Evolutionary conservation across 2,888 invertebrate genomes (phyloP).

Genomic region (Xestia c-nigrum): DNA sequence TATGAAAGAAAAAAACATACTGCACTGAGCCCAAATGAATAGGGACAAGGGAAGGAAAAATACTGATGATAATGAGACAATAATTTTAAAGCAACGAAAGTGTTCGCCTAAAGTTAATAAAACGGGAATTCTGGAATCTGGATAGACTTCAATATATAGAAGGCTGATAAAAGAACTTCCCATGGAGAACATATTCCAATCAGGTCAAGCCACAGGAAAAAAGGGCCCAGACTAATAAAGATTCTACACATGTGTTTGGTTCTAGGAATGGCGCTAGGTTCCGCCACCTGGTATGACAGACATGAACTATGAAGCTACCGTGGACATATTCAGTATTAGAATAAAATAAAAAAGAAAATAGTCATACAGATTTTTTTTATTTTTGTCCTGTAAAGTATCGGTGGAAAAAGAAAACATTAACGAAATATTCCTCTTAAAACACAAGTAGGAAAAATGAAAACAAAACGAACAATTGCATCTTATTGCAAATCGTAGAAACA

Average conservation of each 20-base stretch:
- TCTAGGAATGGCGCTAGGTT: slow-evolving; percentile 62
- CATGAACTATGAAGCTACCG: slow-evolving; percentile 11
- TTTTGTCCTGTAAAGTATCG: neutral
- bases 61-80: too few relatives aligned
- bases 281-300: slow-evolving; percentile 44
- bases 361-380: neutral
- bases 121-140: neutral
- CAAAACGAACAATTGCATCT: neutral
- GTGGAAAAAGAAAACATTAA: rapidly evolving
- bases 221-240: slow-evolving; percentile 41
- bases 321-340: slow-evolving; percentile 9
- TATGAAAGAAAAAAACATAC: too few relatives aligned
- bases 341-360: neutral
- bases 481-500: too few relatives aligned
- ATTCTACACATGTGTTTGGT: slow-evolving; percentile 56
- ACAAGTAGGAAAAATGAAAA: neutral
- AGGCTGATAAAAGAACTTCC: neutral
- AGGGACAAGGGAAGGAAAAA: too few relatives aligned
- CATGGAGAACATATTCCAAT: slow-evolving; percentile 19
- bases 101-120: neutral
- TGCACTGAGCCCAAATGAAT: too few relatives aligned
- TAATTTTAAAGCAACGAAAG: neutral
- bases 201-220: slow-evolving; percentile 34
- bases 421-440: too few relatives aligned
- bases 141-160: neutral